phyloP scores from a whole-genome alignment of 1,140 invertebrate species.

The Diorhabda sublineata region DNA sequence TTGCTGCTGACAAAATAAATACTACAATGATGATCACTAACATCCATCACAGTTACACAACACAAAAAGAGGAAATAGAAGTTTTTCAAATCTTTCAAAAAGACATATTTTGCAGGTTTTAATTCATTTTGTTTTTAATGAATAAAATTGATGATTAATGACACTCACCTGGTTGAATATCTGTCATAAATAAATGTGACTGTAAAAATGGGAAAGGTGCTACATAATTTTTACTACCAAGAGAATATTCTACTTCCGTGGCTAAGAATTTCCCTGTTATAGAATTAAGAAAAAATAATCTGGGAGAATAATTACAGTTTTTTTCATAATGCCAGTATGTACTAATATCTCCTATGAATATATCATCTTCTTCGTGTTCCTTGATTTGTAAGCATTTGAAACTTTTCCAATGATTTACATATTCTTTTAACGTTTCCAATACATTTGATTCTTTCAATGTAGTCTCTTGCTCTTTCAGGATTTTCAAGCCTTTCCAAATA shows the following conservation, averaged over 20 bases:
- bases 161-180: slow-evolving; percentile 30
- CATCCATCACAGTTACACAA: neutral
- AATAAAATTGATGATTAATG: neutral
- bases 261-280: slow-evolving; percentile 28
- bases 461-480: slow-evolving; percentile 9
- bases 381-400: slow-evolving; percentile 17
- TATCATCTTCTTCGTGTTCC: slow-evolving; percentile 20
- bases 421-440: slow-evolving; percentile 5
- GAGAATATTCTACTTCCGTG: slow-evolving; percentile 31
- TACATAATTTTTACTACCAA: slow-evolving; percentile 17
- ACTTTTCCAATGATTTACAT: slow-evolving; percentile 14
- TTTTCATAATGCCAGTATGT: slow-evolving; percentile 18
- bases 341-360: slow-evolving; percentile 19
- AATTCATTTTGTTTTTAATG: neutral
- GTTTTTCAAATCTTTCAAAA: neutral
- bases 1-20: neutral
- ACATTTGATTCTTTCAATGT: slow-evolving; percentile 11
- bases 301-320: slow-evolving; percentile 24
- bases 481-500: slow-evolving; percentile 24
- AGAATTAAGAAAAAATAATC: slow-evolving; percentile 33
- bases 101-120: neutral
- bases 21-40: neutral
- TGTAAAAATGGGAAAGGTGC: slow-evolving; percentile 34
- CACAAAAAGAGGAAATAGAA: neutral
- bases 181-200: slow-evolving; percentile 29